Evolutionary conservation across 2,113 vertebrate species (phyloP), one percentile per base, ranked within the genome.

Genomic region (Buteo buteo): DNA sequence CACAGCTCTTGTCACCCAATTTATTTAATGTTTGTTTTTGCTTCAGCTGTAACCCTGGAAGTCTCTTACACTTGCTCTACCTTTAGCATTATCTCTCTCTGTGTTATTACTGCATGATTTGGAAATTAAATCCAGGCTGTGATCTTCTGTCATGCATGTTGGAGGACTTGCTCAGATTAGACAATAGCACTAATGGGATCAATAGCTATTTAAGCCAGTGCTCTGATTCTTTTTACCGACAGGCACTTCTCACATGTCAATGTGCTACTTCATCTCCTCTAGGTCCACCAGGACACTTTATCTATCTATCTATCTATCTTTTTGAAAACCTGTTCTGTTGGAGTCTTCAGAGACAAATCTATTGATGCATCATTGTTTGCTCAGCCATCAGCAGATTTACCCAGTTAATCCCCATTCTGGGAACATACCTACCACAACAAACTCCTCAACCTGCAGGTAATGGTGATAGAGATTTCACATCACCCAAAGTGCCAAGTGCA

Each of bases 1-100:
- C 91, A 88, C 73, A 82, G 73, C 73, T 82, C 73, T 44, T 85
- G 72, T 47, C 74, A 82, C 95, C 66, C 91, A 82, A 40, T 94
- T 96, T 88, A 83, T 97, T 76, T 90, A 73, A 89, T 87, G 66
- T 87, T 96, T 95, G 91, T 0, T 71, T 94, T 88, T 71, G 62
- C 91, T 94, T 95, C 93, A 94, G 62, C 77, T 86, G 49, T 42
- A 94, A 62, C 55, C 66, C 70, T 87, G 66, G 21, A 87, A 85
- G 55, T 73, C 70, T 86, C 89, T 72, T 71, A 65, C 24, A 61
- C n/a, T 93, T 87, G 58, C 50, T 73, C 55, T 74, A 70, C 94
- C 87, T 85, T 88, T 40, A 77, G 20, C 50, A 13, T 82, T 80
- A 6, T 88, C 71, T 71, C 55, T 55, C 57, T 94, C 45, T 77